These are phyloP conservation scores for Triplophysa yarkandensis DNA, from an alignment of 2,797 vertebrate genomes.

Conservation along the genomic window DNA sequence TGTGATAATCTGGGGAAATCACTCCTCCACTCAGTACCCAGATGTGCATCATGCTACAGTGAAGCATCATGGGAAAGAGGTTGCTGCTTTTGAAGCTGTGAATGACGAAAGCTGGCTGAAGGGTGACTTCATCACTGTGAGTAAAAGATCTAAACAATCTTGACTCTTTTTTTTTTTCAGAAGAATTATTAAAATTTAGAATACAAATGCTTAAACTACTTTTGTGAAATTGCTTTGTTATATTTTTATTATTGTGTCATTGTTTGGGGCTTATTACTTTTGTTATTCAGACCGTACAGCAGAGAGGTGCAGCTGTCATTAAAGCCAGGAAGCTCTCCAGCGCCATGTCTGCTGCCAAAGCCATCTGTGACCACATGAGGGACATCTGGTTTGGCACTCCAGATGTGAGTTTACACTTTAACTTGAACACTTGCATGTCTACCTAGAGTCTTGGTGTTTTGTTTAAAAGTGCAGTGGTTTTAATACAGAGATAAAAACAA, in stretches of 20 bases:
- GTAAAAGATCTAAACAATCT: constrained; percentile 48
- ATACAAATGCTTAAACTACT: background rate
- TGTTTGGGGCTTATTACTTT: background rate
- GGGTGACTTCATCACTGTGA: constrained; percentile 89
- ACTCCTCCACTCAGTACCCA: constrained; percentile 96
- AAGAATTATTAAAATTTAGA: background rate
- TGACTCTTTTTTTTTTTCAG: too few relatives aligned
- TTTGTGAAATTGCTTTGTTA: background rate
- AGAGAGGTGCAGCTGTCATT: constrained; percentile 91
- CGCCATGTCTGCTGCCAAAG: constrained; percentile 97
- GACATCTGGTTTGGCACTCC: constrained; percentile 94
- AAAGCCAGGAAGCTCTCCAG: constrained; percentile 96
- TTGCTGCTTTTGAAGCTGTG: constrained; percentile 85
- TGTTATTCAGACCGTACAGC: constrained; percentile 86
- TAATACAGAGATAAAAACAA: background rate
- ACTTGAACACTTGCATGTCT: background rate
- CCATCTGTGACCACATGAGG: constrained; percentile 94
- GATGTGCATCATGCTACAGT: constrained; percentile 90
- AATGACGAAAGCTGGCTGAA: constrained; percentile 94
- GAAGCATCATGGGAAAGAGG: constrained; percentile 81
- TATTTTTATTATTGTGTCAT: background rate
- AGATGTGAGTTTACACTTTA: constrained; percentile 72
- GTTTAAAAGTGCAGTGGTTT: background rate
- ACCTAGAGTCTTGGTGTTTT: background rate
- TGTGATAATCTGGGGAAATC: constrained; percentile 97